These are phyloP conservation scores for Ptilorrhoa leucosticta DNA, from an alignment of 2,113 vertebrate species.

Conservation along the genomic window DNA sequence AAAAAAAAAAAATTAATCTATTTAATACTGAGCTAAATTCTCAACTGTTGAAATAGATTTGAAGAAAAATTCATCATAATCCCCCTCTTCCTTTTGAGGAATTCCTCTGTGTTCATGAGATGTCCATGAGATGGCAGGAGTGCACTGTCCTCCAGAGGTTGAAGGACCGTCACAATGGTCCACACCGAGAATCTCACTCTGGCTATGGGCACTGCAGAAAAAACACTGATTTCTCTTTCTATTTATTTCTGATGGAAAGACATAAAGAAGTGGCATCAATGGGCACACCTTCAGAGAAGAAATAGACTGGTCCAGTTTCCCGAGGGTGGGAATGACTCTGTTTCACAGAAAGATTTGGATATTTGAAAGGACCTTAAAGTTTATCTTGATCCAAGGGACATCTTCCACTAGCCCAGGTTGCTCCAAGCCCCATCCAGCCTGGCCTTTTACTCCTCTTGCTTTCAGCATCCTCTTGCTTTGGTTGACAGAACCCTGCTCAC, in stretches of 20 bases:
- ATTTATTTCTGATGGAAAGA: neutral
- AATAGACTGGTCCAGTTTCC: accelerated
- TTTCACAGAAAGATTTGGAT: neutral
- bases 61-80: constrained; percentile 64
- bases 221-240: neutral
- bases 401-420: neutral
- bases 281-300: neutral
- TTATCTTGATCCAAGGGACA: accelerated
- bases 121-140: constrained; percentile 72
- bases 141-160: neutral
- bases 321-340: neutral
- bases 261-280: neutral
- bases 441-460: neutral
- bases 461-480: neutral
- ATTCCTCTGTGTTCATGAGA: constrained; percentile 22
- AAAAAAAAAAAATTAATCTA: constrained; percentile 49
- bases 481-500: neutral
- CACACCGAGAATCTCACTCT: accelerated
- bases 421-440: neutral
- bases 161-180: accelerated
- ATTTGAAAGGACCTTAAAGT: neutral
- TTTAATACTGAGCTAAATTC: constrained; percentile 69
- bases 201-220: neutral
- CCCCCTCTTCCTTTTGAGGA: constrained; percentile 47
- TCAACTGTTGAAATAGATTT: constrained; percentile 65